phyloP scores from a whole-genome alignment of 2,888 invertebrate species.

The Aproaerema taeniolella region DNA sequence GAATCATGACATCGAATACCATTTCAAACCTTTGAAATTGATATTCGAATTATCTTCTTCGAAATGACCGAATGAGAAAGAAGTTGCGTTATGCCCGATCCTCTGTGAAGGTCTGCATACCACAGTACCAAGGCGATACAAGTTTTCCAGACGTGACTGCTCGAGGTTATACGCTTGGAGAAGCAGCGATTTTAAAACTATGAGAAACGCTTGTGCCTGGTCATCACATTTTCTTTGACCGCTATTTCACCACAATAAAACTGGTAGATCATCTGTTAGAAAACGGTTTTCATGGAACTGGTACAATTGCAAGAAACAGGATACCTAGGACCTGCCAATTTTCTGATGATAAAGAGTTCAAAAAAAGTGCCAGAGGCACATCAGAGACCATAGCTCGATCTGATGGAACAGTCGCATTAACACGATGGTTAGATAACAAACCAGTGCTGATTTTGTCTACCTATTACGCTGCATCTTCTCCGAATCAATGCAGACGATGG shows the following conservation, averaged over 20 bases:
- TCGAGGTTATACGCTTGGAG: slow-evolving; percentile 13
- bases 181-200: slow-evolving; percentile 17
- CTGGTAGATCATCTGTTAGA: slow-evolving; percentile 9
- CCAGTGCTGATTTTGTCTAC: slow-evolving; percentile 13
- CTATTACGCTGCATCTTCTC: not conserved
- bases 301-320: slow-evolving; percentile 17
- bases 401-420: slow-evolving; percentile 13
- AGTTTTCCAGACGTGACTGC: slow-evolving; percentile 12
- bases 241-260: slow-evolving; percentile 19
- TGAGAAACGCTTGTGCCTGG: slow-evolving; percentile 18
- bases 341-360: slow-evolving; percentile 11
- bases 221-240: slow-evolving; percentile 19
- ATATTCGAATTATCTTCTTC: no score
- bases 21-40: no score
- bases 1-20: no score
- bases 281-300: slow-evolving; percentile 11
- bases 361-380: slow-evolving; percentile 9
- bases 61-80: no score
- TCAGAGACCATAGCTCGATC: slow-evolving; percentile 5
- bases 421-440: slow-evolving; percentile 16
- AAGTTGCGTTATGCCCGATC: no score
- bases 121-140: slow-evolving; percentile 20
- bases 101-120: no score
- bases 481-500: slow-evolving; percentile 17
- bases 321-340: slow-evolving; percentile 9